Base-by-base conservation (phyloP, 92 coral and sea anemone genomes). In the Umimayanthus chanpuru region DNA sequence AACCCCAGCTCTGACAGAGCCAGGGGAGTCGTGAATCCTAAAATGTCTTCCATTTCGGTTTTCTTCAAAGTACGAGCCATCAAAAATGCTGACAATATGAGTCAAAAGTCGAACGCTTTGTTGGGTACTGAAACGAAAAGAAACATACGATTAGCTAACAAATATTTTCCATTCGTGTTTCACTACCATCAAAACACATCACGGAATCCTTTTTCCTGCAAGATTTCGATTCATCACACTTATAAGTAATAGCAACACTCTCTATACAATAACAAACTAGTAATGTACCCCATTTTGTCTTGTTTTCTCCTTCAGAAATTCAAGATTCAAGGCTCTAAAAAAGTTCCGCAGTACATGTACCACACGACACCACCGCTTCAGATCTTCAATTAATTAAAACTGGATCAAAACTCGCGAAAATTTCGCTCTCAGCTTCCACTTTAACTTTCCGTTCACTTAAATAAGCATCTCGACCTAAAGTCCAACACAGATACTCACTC, bases 21-120 rank as follows among this genome's bases (percentile, higher is more conserved):
- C 81, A 86, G 89, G 29, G 93, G 80, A 66, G 90, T 89, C 79
- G 98, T 56, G 80, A 90, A 88, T 77, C 86, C 88, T 47, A 89
- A 87, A 8, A 81, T 85, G 81, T 88, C 89, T 71, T 95, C 96
- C 96, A 95, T 89, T 88, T 88, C 90, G 83, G 92, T 72, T 93
- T 88, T 88, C 90, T 95, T 91, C 84, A 88, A 90, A 0, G 98
- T 95, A 64, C 98, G 92, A 85, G 98, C 96, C 98, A 95, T 95
- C 18, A 20, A 79, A 55, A 50, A 64, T 58, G 41, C 73, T 55
- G 56, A 86, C n/a, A n/a, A n/a, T 86, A 75, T 64, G 40, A 70
- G 88, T 55, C 71, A 79, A 68, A 73, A 80, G 76, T 80, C 86
- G 86, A 80, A 70, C 86, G 73, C 86, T 86, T 64, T 64, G 91